phyloP scores from a whole-genome alignment of 2,113 vertebrate species.

The Psittacula cyanocephala region DNA sequence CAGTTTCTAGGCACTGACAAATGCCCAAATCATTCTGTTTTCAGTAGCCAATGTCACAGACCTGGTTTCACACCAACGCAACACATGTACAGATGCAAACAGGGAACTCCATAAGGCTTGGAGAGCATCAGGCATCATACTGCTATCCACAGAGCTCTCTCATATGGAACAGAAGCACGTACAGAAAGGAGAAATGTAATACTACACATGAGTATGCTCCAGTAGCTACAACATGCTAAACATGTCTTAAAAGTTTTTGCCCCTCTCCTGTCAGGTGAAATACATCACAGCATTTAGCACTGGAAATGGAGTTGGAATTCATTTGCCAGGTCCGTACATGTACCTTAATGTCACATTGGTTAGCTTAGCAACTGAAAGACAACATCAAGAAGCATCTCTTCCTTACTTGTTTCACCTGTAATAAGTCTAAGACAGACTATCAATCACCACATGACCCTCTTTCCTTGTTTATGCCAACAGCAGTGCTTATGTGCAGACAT shows the following conservation, averaged over 20 bases:
- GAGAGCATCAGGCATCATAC: background rate
- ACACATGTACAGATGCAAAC: rapidly evolving
- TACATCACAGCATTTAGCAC: background rate
- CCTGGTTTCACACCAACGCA: background rate
- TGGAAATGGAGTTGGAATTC: background rate
- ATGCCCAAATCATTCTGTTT: background rate
- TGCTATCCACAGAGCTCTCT: background rate
- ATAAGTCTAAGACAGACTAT: background rate
- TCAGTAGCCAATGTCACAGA: background rate
- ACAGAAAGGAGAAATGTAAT: background rate
- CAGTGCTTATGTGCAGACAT: background rate
- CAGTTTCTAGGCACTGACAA: background rate
- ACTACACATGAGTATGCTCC: rapidly evolving
- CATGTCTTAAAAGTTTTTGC: background rate
- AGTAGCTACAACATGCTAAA: background rate
- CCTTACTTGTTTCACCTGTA: background rate
- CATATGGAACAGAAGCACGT: rapidly evolving
- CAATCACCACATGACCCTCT: background rate
- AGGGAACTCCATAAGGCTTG: background rate
- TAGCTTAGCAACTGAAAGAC: background rate
- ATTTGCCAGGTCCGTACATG: background rate
- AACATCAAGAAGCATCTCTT: no score
- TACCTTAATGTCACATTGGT: no score
- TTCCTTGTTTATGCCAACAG: background rate
- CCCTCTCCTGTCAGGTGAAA: background rate